Evolutionary conservation across 2,888 invertebrate species (phyloP), one percentile per base, ranked within the genome.

Genomic region (Leucozona laternaria): DNA sequence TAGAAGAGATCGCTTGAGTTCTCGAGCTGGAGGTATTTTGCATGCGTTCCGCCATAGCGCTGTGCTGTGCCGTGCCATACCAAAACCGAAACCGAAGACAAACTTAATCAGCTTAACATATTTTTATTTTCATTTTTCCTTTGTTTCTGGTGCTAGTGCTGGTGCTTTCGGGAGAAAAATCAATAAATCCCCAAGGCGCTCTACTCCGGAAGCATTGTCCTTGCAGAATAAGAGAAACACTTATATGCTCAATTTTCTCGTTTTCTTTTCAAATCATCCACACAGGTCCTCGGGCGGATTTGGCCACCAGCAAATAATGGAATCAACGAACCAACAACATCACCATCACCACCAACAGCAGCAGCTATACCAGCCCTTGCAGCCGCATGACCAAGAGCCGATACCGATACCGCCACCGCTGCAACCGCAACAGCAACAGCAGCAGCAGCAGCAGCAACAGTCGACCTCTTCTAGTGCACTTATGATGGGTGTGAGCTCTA

Each of bases 391-490:
- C 68, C 68, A 68, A 37, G 68, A 68, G 20, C 50, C 48, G 50
- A 25, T 82, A 34, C 70, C 86, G 15, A 80, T 81, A 50, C 70
- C 88, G 11, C 43, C 64, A 48, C 58, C 34, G 13, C 58, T 5
- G n/a, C 75, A 53, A 25, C 71, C 34, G 25, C 60, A 37, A 58
- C 89, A 45, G 2, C 88, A 73, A 89, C 89, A 68, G 4, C 76
- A 68, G 20, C 71, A 50, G 60, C 89, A 81, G 53, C 88, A 58
- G 83, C 88, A 70, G 82, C 88, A 76, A 89, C 89, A 70, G 88
- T 75, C 86, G 34, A 60, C 86, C n/a, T 79, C 86, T 71, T 82
- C 82, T 71, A 82, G 82, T 66, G 82, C 79, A 53, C 72, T 82
- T 15, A 79, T 79, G 78, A 73, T 83, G 78, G 84, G 80, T 40